Base-by-base conservation (phyloP, 2,888 invertebrate species). In the Byasa hedistus region DNA sequence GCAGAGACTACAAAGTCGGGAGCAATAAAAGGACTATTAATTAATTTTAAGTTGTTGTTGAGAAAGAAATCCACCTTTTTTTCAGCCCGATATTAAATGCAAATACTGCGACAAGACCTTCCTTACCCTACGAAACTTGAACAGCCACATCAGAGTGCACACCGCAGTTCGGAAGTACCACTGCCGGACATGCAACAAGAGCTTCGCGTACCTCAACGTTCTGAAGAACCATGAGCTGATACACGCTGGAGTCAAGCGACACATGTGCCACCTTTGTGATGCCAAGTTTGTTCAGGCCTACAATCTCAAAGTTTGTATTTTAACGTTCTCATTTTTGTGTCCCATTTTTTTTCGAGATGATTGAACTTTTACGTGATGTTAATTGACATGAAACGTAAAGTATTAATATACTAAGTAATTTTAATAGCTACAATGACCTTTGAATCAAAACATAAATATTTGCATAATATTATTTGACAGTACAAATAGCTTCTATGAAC, bases 191-290 rank as follows among this genome's bases (percentile, higher is more conserved):
- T 94, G 94, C 72, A 93, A 93, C 17, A 94, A 94, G 84, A 92
- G 93, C 75, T 94, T 94, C 76, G 94, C 93, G 0, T 94, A 94
- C 52, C 93, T 94, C 71, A 94, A 94, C 73, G 94, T 94, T 75
- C 81, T 96, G 59, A 93, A 93, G 75, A 95, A 95, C 74, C 96
- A 96, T 75, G 95, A 95, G 76, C 88, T 94, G 70, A 95, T 95
- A 23, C 96, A 96, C 74, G 92, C 93, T 0, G 95, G 95, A 0
- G 85, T 94, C 48, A 95, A 95, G 78, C 94, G 95, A 69, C 94
- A 93, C 73, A 92, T 93, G 19, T 96, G 96, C 74, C 94, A 95
- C 74, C 87, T 95, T 57, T 96, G 96, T 75, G 94, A 95, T 80
- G 93, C 91, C 75, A 92, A 84, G 74, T 90, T 91, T 70, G 87